Conservation (phyloP, 2,797 vertebrate genomes). For the Anas bernieri region DNA sequence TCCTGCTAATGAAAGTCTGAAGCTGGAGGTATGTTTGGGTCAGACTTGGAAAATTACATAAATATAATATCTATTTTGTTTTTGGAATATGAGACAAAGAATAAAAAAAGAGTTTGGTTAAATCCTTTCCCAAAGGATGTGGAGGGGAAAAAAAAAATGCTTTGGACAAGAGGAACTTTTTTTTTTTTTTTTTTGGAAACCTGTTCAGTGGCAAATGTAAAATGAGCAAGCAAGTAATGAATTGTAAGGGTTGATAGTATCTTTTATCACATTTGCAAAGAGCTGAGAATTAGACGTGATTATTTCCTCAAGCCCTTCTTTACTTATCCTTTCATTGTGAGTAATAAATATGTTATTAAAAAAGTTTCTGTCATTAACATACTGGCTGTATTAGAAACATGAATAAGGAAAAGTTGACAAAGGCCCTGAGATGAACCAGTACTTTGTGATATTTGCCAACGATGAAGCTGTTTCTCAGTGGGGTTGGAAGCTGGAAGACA, state of each 20-base stretch:
- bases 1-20: background rate
- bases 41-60: background rate
- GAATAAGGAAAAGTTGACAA: background rate
- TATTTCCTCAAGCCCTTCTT: background rate
- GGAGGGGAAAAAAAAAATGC: background rate
- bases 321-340: background rate
- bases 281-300: background rate
- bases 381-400: background rate
- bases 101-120: background rate
- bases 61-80: background rate
- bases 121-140: background rate
- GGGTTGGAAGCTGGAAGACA: background rate
- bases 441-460: background rate
- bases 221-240: background rate
- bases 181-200: background rate
- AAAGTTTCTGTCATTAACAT: background rate
- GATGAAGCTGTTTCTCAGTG: rapidly evolving
- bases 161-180: background rate
- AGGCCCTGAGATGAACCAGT: background rate
- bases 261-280: background rate
- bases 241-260: background rate
- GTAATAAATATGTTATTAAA: background rate
- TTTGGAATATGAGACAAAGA: background rate
- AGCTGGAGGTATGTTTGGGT: background rate
- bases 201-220: background rate